These are phyloP conservation scores for Pachliopta kotzebuea DNA, from an alignment of 2,888 invertebrate genomes.

Conservation along the genomic window DNA sequence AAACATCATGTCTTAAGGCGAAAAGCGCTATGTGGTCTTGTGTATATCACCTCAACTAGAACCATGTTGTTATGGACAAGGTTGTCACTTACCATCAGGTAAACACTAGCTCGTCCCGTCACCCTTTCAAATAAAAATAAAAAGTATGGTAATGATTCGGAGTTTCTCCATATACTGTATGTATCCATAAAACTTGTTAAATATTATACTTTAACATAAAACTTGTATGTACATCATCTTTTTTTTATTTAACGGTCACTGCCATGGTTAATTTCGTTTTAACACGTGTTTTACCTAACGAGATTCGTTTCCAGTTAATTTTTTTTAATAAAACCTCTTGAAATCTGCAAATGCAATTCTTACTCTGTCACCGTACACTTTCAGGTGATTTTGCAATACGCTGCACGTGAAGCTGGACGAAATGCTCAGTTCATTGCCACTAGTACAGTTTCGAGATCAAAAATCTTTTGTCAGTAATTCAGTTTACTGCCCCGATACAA, in stretches of 20 bases:
- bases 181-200: no score
- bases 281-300: constrained; percentile 9
- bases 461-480: constrained; percentile 18
- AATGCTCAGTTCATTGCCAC: constrained; percentile 22
- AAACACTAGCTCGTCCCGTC: no score
- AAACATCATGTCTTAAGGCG: no score
- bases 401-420: not conserved
- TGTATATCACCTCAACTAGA: no score
- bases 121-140: no score
- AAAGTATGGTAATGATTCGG: no score
- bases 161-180: no score
- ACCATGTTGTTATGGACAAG: no score
- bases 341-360: constrained; percentile 19
- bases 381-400: constrained; percentile 21
- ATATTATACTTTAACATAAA: not conserved
- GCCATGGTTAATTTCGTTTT: constrained; percentile 11
- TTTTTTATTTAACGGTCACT: constrained; percentile 12
- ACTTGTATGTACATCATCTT: not conserved
- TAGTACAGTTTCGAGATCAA: constrained; percentile 21
- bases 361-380: constrained; percentile 15
- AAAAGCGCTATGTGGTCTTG: no score
- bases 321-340: constrained; percentile 12
- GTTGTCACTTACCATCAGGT: no score
- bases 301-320: constrained; percentile 11
- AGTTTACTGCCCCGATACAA: constrained; percentile 12